Conservation (phyloP, 2,888 invertebrate species). For the Archips xylosteana region DNA sequence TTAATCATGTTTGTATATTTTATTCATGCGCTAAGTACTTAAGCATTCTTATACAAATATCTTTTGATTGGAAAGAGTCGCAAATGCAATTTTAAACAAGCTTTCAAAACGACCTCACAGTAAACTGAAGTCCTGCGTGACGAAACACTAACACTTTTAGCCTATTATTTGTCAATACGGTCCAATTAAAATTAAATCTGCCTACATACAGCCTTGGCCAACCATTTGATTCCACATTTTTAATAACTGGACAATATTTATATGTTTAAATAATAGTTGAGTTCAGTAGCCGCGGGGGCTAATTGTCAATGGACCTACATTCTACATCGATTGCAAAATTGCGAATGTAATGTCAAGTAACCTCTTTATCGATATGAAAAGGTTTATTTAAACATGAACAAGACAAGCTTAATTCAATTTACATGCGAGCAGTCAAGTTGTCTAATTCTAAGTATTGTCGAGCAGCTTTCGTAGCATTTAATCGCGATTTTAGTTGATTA, state of each 20-base stretch:
- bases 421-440: neutral
- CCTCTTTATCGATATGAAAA: conserved; percentile 16
- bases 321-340: conserved; percentile 17
- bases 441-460: conserved; percentile 3
- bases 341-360: conserved; percentile 26
- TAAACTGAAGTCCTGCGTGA: neutral
- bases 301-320: conserved; percentile 56
- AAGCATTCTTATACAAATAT: neutral
- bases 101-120: neutral
- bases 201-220: conserved; percentile 20
- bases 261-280: conserved; percentile 50
- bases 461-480: neutral
- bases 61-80: neutral
- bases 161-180: neutral
- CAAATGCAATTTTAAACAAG: neutral
- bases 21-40: neutral
- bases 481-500: neutral
- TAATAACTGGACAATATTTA: conserved; percentile 49
- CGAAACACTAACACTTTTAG: neutral
- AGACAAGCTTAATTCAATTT: conserved; percentile 12
- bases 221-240: conserved; percentile 56
- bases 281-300: conserved; percentile 50
- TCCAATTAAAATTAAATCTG: conserved; percentile 19
- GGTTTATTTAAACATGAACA: conserved; percentile 7
- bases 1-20: too few species aligned